These are phyloP conservation scores for Synodontis membranacea DNA, from an alignment of 2,113 vertebrate species.

Conservation along the genomic window DNA sequence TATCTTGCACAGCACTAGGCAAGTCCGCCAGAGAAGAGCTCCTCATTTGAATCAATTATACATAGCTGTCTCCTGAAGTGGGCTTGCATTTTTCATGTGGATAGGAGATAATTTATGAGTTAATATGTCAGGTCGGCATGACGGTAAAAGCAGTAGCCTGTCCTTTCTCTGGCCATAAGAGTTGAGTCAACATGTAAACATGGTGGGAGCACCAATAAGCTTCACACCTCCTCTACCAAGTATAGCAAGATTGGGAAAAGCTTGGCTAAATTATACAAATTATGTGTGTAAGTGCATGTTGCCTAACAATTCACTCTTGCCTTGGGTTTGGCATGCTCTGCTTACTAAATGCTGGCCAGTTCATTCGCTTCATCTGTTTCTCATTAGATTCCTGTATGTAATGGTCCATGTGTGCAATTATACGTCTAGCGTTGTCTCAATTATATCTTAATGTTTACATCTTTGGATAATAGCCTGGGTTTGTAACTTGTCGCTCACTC, in stretches of 20 bases:
- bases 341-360: not conserved
- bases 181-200: constrained; percentile 39
- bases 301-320: not conserved
- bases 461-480: not conserved
- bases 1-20: constrained; percentile 27
- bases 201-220: constrained; percentile 9
- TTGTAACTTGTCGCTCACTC: not conserved
- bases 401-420: not conserved
- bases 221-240: constrained; percentile 9
- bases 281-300: not conserved
- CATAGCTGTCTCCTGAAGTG: constrained; percentile 64
- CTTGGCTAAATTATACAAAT: constrained; percentile 19
- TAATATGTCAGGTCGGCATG: constrained; percentile 76
- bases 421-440: not conserved
- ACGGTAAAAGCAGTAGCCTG: constrained; percentile 71
- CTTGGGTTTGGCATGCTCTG: not conserved
- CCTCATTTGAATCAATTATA: constrained; percentile 81
- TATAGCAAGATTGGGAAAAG: constrained; percentile 26
- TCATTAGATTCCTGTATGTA: not conserved
- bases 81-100: constrained; percentile 74
- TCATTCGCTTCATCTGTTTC: not conserved
- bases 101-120: constrained; percentile 73
- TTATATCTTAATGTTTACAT: not conserved
- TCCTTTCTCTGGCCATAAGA: constrained; percentile 60
- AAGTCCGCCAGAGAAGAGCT: constrained; percentile 69